These are phyloP conservation scores for Solea solea DNA, from an alignment of 2,113 vertebrate genomes.

Conservation along the genomic window DNA sequence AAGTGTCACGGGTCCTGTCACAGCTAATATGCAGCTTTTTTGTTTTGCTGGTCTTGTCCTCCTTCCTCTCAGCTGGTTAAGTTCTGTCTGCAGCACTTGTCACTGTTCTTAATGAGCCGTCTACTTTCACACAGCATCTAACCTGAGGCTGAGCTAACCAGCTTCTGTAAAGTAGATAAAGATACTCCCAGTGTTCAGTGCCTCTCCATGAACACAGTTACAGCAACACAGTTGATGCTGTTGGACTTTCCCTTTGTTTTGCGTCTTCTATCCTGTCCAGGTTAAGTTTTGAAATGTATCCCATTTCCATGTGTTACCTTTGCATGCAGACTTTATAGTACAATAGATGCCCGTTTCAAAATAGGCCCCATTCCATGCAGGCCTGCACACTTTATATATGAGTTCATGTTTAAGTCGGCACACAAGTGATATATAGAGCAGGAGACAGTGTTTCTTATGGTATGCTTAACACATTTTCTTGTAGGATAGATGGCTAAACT, in stretches of 20 bases:
- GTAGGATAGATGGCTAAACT: conserved; percentile 15
- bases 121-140: conserved; percentile 39
- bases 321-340: no score
- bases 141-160: conserved; percentile 29
- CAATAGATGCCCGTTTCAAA: no score
- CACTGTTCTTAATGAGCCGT: conserved; percentile 56
- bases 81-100: conserved; percentile 29
- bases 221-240: not conserved
- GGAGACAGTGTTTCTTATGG: not conserved
- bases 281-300: no score
- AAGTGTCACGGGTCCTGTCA: conserved; percentile 18
- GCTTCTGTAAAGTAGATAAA: conserved; percentile 28
- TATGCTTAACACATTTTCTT: conserved; percentile 7
- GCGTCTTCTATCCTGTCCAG: not conserved
- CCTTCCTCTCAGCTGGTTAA: conserved; percentile 16
- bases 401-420: no score
- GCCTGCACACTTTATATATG: no score
- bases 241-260: conserved; percentile 2
- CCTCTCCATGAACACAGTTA: not conserved
- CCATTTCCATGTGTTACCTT: no score
- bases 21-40: conserved; percentile 22
- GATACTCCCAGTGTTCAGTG: not conserved
- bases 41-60: conserved; percentile 6
- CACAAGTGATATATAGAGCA: not conserved
- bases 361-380: no score